These are phyloP conservation scores for Drosophila tsacasi DNA, from an alignment of 1,140 invertebrate species.

Conservation along the genomic window DNA sequence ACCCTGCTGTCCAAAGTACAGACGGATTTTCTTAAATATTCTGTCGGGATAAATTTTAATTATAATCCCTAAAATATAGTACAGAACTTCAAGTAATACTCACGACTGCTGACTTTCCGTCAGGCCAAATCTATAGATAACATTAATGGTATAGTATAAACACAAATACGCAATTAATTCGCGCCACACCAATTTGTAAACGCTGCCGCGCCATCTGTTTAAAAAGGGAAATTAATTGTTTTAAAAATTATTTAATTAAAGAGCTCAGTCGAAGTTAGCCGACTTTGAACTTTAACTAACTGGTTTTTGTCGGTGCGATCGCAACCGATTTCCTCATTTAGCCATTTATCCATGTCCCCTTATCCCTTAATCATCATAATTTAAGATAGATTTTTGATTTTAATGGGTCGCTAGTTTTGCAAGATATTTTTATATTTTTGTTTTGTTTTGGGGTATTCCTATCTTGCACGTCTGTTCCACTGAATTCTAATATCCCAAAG, in stretches of 20 bases:
- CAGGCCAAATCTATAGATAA: constrained; percentile 94
- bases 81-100: constrained; percentile 69
- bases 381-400: constrained; percentile 38
- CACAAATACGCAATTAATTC: constrained; percentile 95
- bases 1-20: constrained; percentile 92
- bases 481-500: constrained; percentile 42
- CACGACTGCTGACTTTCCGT: constrained; percentile 93
- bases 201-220: constrained; percentile 96
- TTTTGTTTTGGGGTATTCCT: constrained; percentile 32
- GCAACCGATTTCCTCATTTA: constrained; percentile 38
- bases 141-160: constrained; percentile 94
- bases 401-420: constrained; percentile 56
- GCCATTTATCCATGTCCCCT: constrained; percentile 16
- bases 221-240: constrained; percentile 19
- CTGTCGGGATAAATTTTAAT: constrained; percentile 83
- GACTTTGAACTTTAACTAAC: constrained; percentile 46
- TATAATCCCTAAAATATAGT: not conserved
- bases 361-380: constrained; percentile 38
- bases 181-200: constrained; percentile 98
- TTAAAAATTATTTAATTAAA: constrained; percentile 6
- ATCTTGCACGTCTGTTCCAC: constrained; percentile 46
- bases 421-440: constrained; percentile 19
- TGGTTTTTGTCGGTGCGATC: constrained; percentile 15
- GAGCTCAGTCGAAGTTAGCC: constrained; percentile 6
- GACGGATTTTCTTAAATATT: constrained; percentile 92